Evolutionary conservation across 2,888 invertebrate genomes (phyloP).

Genomic region (Cataglyphis livida): DNA sequence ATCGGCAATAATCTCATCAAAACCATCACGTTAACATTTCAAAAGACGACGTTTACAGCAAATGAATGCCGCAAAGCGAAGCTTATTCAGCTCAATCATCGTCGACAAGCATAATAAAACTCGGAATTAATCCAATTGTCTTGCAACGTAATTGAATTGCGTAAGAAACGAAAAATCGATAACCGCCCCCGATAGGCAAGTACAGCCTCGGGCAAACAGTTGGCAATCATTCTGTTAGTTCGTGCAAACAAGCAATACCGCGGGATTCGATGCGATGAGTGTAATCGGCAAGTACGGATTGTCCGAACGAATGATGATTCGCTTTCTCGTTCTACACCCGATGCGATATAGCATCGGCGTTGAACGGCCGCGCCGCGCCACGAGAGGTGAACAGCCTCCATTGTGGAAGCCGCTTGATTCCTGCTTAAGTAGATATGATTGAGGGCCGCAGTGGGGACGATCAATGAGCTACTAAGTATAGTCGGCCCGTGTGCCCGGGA

Average conservation of each 20-base stretch:
- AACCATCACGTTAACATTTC: conserved; percentile 9
- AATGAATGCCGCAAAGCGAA: conserved; percentile 50
- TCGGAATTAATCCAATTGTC: conserved; percentile 73
- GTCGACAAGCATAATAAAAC: conserved; percentile 66
- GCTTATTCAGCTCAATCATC: conserved; percentile 69
- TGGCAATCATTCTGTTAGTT: conserved; percentile 34
- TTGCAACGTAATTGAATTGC: conserved; percentile 69
- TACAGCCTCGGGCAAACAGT: not conserved
- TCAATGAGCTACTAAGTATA: conserved; percentile 77
- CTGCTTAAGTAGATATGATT: conserved; percentile 78
- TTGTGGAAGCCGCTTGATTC: conserved; percentile 74
- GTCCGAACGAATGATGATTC: conserved; percentile 27
- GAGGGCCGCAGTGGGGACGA: conserved; percentile 76
- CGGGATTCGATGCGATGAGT: conserved; percentile 17
- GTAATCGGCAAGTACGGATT: conserved; percentile 31
- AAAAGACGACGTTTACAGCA: not conserved
- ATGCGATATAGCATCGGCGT: conserved; percentile 26
- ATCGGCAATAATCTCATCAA: conserved; percentile 18
- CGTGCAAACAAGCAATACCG: conserved; percentile 32
- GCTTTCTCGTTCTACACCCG: conserved; percentile 29
- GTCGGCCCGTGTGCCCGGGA: conserved; percentile 60
- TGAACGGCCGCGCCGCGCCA: conserved; percentile 41
- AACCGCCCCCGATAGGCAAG: conserved; percentile 25
- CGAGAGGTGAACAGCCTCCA: conserved; percentile 77
- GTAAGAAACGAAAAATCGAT: conserved; percentile 72